phyloP scores from a whole-genome alignment of 2,113 vertebrate genomes.

The Nothoprocta perdicaria region DNA sequence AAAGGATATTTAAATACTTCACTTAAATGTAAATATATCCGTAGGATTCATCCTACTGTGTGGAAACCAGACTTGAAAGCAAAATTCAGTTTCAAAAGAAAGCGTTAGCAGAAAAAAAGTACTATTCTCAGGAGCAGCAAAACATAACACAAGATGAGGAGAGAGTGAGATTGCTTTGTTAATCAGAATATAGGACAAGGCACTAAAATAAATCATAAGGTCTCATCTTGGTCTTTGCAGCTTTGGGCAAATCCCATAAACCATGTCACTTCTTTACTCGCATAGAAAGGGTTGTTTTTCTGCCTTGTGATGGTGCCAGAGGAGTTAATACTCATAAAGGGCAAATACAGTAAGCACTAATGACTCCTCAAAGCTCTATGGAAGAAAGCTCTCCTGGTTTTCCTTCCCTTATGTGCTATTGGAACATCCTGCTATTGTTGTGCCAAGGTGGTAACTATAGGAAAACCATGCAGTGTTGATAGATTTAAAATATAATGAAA shows the following conservation, averaged over 20 bases:
- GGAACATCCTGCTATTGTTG: not conserved
- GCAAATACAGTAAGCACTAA: not conserved
- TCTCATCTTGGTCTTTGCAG: not conserved
- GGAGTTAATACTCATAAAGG: slow-evolving; percentile 1
- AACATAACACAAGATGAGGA: not conserved
- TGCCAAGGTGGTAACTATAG: not conserved
- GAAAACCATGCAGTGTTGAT: not conserved
- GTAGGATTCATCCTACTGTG: not conserved
- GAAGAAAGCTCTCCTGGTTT: not conserved
- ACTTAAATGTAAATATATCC: not conserved
- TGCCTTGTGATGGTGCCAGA: not conserved
- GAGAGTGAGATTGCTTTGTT: not conserved
- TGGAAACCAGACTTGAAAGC: slow-evolving; percentile 13
- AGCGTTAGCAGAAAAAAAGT: not conserved
- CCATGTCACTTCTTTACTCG: not conserved
- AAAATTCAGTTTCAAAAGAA: slow-evolving; percentile 1
- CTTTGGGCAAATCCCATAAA: slow-evolving; percentile 1
- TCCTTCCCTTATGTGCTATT: not conserved
- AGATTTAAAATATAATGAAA: not conserved
- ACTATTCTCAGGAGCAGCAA: not conserved
- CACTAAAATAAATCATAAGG: not conserved
- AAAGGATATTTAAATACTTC: not conserved
- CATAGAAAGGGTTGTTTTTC: not conserved
- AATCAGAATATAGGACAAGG: not conserved
- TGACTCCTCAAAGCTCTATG: not conserved